Conservation (phyloP, 2,113 vertebrate genomes). For the Erythrocercus mccallii region DNA sequence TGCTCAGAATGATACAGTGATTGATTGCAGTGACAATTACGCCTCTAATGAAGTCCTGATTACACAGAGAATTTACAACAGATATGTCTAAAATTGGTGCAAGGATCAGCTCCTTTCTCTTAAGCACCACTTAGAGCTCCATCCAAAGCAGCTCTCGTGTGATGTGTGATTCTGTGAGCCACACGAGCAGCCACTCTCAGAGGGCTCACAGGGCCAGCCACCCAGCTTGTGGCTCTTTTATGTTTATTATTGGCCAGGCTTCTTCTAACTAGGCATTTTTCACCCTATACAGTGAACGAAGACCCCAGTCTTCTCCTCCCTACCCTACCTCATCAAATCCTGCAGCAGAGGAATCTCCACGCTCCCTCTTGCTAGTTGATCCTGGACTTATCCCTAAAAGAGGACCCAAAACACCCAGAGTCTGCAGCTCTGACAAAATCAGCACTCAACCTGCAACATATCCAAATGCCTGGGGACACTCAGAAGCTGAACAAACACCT, state of each 20-base stretch:
- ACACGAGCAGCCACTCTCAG: neutral
- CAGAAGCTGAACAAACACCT: slow-evolving; percentile 14
- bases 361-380: neutral
- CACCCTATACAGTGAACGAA: neutral
- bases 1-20: slow-evolving; percentile 18
- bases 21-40: slow-evolving; percentile 30
- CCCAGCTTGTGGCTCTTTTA: neutral
- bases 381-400: neutral
- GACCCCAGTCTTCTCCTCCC: neutral
- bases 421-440: neutral
- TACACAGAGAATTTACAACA: neutral
- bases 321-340: neutral
- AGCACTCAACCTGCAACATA: neutral
- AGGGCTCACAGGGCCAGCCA: neutral
- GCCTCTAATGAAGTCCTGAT: slow-evolving; percentile 24
- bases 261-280: neutral
- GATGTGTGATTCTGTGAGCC: neutral
- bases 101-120: neutral
- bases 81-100: neutral
- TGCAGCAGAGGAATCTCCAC: neutral
- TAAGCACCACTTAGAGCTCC: neutral
- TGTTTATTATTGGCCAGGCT: neutral
- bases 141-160: neutral
- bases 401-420: neutral
- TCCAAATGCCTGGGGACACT: slow-evolving; percentile 3